Base-by-base conservation (phyloP, 2,888 invertebrate genomes). In the Andrena flavipes region DNA sequence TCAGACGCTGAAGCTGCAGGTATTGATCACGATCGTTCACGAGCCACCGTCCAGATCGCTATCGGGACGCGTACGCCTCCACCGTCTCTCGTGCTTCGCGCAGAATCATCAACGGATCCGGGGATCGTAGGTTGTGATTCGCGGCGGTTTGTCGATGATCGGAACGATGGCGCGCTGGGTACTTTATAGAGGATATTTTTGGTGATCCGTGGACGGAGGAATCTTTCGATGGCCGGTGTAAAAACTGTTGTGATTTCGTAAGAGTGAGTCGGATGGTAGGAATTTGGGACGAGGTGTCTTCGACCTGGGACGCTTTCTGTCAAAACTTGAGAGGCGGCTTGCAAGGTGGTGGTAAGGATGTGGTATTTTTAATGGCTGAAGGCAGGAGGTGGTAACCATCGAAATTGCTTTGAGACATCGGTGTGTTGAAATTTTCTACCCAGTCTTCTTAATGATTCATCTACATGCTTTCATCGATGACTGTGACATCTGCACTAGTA, bases 1-100 rank as follows among this genome's bases (percentile, higher is more conserved):
- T 85, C 93, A 93, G 80, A 93, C 93, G 84, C 92, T 92, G 80
- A 92, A 91, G 89, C 91, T 93, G 78, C 93, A 93, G 93, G 93
- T 93, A 92, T 80, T 48, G 67, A 54, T 16, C n/a, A 23, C 42
- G 56, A 59, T 30, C 67, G 23, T 33, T 10, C 49, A 6, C 35
- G 26, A 51, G 10, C 51, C 56, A 10, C 13, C 33, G 6, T 49
- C 33, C 20, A 10, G 73, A 60, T 30, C 29, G 64, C 4, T 13
- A 48, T 49, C 51, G 48, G 8, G 16, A 2, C 30, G n/a, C 13
- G 30, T 23, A 20, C 35, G 16, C 20, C 6, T 13, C 8, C 4
- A 10, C n/a, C 42, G 0, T 13, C 49, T 23, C 16, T 48, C 29
- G 10, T 2, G n/a, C 5, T 48, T 49, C 6, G 20, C 10, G 16